Base-by-base conservation (phyloP, 2,888 invertebrate species). In the Luperina nickerlii region DNA sequence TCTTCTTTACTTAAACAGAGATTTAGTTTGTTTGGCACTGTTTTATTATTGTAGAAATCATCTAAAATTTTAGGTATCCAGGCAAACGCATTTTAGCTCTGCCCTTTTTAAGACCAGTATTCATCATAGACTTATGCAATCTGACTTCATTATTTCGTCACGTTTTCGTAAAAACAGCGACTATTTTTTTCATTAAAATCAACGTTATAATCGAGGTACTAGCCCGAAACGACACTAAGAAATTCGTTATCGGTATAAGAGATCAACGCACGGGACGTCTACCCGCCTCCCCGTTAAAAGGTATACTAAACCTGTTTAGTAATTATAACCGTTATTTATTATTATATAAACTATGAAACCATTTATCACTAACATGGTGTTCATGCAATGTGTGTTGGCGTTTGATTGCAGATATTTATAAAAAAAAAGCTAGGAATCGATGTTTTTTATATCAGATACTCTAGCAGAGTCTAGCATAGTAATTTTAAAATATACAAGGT, bases 161-260 rank as follows among this genome's bases (percentile, higher is more conserved):
- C 15, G 0, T 2, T 51, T 18, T 57, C n/a, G n/a, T 18, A 38
- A 51, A 27, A 48, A 68, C 18, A 24, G 13, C 1, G 45, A 48
- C 18, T 27, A 11, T 65, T 42, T 11, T 65, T 42, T 69, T 18
- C 7, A 75, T 67, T 32, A 63, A 86, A 75, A 79, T n/a, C 20
- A 68, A 60, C 62, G 1, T 57, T 51, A 45, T 15, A 38, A n/a
- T n/a, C n/a, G 68, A 60, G 0, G 71, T 81, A 84, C 81, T 74
- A 70, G 38, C 81, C 54, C 42, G 67, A 82, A 84, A 70, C 57
- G 20, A 72, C 72, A 67, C 74, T 63, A 71, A 88, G 74, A 78
- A 86, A 86, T 88, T 91, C 91, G 92, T 92, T 92, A 93, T 91
- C 91, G 91, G 92, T 90, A 88, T 83, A 86, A 91, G 93, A 93